These are phyloP conservation scores for Mellivora capensis DNA, from an alignment of 2,113 vertebrate genomes.

Conservation along the genomic window DNA sequence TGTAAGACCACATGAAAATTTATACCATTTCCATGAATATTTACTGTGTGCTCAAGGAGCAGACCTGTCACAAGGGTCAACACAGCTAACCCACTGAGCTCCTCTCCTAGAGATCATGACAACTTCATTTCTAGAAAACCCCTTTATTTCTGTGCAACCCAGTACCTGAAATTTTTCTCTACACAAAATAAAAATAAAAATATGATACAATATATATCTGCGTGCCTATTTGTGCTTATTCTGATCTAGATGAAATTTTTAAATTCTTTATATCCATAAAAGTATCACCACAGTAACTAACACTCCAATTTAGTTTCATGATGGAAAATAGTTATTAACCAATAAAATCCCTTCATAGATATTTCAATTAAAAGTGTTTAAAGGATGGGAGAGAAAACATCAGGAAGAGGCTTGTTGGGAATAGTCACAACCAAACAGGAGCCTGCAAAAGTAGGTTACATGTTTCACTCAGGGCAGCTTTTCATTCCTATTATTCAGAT, in stretches of 20 bases:
- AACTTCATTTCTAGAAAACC: neutral
- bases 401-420: constrained; percentile 69
- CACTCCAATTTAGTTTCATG: constrained; percentile 52
- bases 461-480: neutral
- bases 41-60: neutral
- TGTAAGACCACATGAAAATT: neutral
- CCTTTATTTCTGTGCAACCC: neutral
- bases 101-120: neutral
- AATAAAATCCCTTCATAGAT: constrained; percentile 61
- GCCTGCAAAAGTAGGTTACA: constrained; percentile 3
- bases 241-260: neutral
- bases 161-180: neutral
- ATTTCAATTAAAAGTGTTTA: constrained; percentile 71
- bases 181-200: neutral
- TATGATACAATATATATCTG: neutral
- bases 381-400: constrained; percentile 72
- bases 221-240: neutral
- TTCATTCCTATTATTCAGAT: constrained; percentile 74
- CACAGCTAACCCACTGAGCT: accelerated
- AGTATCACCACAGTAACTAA: constrained; percentile 9
- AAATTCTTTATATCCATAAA: constrained; percentile 58
- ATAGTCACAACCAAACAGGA: constrained; percentile 55
- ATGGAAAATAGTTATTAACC: constrained; percentile 77
- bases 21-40: neutral
- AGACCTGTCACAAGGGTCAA: no score